Evolutionary conservation across 2,113 vertebrate genomes (phyloP).

Genomic region (Merops nubicus): DNA sequence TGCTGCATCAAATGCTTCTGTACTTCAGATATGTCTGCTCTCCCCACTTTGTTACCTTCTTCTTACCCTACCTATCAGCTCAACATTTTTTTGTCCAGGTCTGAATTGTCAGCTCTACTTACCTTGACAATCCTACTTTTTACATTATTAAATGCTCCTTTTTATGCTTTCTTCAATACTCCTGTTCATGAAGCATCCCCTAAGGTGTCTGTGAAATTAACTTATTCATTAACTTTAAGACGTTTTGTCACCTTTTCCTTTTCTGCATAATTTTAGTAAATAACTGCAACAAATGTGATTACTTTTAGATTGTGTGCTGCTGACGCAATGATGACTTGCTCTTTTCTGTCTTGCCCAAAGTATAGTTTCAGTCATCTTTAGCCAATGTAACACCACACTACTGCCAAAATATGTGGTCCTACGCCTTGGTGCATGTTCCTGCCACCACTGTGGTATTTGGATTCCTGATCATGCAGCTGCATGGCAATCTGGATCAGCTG

Average conservation of each 20-base stretch:
- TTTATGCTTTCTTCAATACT: background rate
- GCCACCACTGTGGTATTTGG: background rate
- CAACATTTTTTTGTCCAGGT: background rate
- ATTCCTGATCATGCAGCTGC: background rate
- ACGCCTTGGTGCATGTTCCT: background rate
- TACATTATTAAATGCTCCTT: background rate
- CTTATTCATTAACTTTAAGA: background rate
- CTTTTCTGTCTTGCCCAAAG: background rate
- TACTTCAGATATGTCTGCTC: too few relatives aligned
- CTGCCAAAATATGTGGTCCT: background rate
- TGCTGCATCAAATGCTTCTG: background rate
- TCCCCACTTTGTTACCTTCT: background rate
- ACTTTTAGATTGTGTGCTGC: background rate
- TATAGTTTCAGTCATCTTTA: constrained; percentile 66
- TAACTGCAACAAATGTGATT: background rate
- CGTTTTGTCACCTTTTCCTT: background rate
- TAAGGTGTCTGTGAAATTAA: background rate
- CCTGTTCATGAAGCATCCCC: background rate
- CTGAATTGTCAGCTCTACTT: background rate
- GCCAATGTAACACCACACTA: background rate
- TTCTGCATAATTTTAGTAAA: background rate
- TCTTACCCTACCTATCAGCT: background rate
- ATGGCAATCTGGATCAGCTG: background rate
- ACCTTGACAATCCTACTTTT: background rate
- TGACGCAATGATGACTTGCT: background rate